Conservation (phyloP, 2,797 vertebrate genomes). For the Etheostoma perlongum region DNA sequence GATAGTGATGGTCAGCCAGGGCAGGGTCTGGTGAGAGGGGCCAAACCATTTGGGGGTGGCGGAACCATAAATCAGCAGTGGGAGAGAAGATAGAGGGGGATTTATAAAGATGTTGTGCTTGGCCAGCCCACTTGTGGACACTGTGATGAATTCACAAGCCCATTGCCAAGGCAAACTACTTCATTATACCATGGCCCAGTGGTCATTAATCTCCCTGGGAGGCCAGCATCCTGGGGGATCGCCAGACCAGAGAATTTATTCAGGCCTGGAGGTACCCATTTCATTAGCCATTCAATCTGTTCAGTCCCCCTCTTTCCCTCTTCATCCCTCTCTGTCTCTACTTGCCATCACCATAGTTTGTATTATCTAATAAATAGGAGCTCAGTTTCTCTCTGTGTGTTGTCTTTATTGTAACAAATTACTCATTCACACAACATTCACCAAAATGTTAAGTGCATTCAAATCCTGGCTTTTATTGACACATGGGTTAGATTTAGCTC, state of each 20-base stretch:
- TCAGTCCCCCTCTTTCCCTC: constrained; percentile 75
- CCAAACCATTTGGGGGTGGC: constrained; percentile 75
- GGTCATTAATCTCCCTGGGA: constrained; percentile 94
- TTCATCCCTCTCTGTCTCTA: constrained; percentile 41
- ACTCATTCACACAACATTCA: not conserved
- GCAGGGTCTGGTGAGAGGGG: constrained; percentile 77
- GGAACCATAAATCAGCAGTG: constrained; percentile 92
- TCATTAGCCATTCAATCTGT: constrained; percentile 96
- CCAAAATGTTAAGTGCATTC: not conserved
- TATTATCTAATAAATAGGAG: constrained; percentile 43
- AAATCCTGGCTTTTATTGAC: not conserved
- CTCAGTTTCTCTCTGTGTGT: not conserved
- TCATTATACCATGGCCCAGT: constrained; percentile 93
- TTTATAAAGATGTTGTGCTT: constrained; percentile 96
- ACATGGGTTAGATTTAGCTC: not conserved
- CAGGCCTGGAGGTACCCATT: constrained; percentile 93
- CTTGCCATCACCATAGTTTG: constrained; percentile 45
- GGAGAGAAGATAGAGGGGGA: constrained; percentile 88
- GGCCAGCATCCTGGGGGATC: constrained; percentile 90
- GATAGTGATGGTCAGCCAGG: constrained; percentile 80
- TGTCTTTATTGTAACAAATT: constrained; percentile 18
- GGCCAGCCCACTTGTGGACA: constrained; percentile 94
- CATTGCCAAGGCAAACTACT: constrained; percentile 94
- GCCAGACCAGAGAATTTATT: constrained; percentile 93
- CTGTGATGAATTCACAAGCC: constrained; percentile 96